Base-by-base conservation (phyloP, 2,888 invertebrate genomes). In the Chironomus riparius region DNA sequence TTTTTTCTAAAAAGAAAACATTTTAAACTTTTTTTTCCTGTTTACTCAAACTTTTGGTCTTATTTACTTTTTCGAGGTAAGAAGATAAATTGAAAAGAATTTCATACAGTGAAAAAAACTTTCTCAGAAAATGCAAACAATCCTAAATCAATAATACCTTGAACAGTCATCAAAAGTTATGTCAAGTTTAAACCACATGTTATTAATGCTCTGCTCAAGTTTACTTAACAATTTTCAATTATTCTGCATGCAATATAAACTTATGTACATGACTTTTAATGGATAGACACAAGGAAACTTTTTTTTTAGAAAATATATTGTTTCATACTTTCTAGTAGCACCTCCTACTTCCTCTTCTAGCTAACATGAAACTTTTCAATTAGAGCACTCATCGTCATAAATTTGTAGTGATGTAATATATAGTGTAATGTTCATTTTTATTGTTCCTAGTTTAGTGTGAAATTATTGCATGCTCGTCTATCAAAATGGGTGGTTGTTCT, bases 401-500 rank as follows among this genome's bases (percentile, higher is more conserved):
- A 65, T 65, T 65, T 65, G 22, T 65, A 56, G 18, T 18, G 38
- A 56, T 56, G 56, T 56, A 56, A 18, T 56, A 38, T 38, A 38
- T 56, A 6, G 18, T 56, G 56, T 56, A 56, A 56, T 56, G 56
- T 15, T 56, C 50, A 7, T 15, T 50, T 50, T 56, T 56, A 56
- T 56, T 38, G 38, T 38, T 56, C 3, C 18, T 56, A 65, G 24
- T 21, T 65, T 65, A 65, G 65, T 65, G 65, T 65, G 65, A 65
- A 65, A 22, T 65, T 65, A 65, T 65, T 65, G 65, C 65, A 65
- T 65, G 65, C 65, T 65, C 65, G 65, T 65, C 22, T 22, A 65
- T 65, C 65, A 65, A 56, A 56, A 18, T 56, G 56, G 38, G 38
- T 38, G 56, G 5, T 15, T n/a, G 1, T 1, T 56, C 7, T 18